Percentiles rank a stretch among this genome's conserved stretches.
Evolutionary conservation across 1,140 invertebrate genomes (phyloP).

Genomic region (Dufourea novaeangliae): DNA sequence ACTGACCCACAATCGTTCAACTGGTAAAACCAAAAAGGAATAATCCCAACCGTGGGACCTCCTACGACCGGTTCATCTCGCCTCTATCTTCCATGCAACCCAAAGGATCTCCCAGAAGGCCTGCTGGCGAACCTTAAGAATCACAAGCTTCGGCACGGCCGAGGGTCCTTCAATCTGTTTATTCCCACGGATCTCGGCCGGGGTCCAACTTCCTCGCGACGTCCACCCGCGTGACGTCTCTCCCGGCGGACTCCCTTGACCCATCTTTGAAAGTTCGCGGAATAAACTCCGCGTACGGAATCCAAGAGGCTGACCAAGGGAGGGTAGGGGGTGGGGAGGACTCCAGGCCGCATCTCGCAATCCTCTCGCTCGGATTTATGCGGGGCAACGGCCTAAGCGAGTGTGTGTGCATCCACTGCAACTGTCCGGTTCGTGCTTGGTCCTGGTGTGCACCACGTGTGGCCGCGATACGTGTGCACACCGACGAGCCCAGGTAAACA

Average conservation of each 20-base stretch:
- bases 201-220: not conserved
- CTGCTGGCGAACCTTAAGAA: not conserved
- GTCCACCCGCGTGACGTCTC: not conserved
- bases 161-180: not conserved
- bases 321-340: too few relatives aligned
- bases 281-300: constrained; percentile 14
- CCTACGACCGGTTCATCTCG: not conserved
- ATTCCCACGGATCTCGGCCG: not conserved
- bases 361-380: constrained; percentile 60
- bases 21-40: not conserved
- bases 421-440: constrained; percentile 16
- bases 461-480: constrained; percentile 21
- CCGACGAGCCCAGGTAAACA: constrained; percentile 13
- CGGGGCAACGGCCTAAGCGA: constrained; percentile 66
- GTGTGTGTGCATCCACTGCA: constrained; percentile 44
- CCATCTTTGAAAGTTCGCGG: constrained; percentile 42
- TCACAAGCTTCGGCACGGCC: not conserved
- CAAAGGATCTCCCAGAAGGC: not conserved
- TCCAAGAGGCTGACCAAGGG: not conserved
- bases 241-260: constrained; percentile 39
- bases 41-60: too few relatives aligned
- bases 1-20: too few relatives aligned
- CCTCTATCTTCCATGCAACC: not conserved
- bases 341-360: constrained; percentile 23
- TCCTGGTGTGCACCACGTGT: constrained; percentile 38